Base-by-base conservation (phyloP, 1,140 invertebrate species). In the Cephus cinctus region DNA sequence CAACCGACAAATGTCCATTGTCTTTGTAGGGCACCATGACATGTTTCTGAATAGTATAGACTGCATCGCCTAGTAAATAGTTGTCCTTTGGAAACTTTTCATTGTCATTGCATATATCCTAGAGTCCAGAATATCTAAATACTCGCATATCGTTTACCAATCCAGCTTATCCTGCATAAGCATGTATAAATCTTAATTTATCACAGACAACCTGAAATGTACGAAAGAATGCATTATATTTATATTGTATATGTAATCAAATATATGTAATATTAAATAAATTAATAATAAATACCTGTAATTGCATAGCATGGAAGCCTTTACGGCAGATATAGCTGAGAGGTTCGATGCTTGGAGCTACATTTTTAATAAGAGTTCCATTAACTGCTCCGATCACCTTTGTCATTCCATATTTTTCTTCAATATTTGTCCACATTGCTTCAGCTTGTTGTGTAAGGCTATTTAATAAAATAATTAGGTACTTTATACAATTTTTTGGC, bases 321-420 rank as follows among this genome's bases (percentile, higher is more conserved):
- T 63, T 61, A 30, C 58, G 23, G 38, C 59, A 61, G 2, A 54
- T 45, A 27, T 62, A 62, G 12, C 45, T 49, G 15, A 55, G 47
- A 30, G 46, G 43, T 43, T 62, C 55, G 9, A 43, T 22, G n/a
- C 21, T 20, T 42, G 61, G 57, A 21, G 54, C 52, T 31, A 54
- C 50, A 30, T 62, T 59, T 34, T 48, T 48, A 11, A 64, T 58
- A 35, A 62, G 59, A 22, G 31, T 31, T 12, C 54, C 49, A 55
- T 55, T 54, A 4, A 61, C 51, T 19, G 54, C 46, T 15, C 46
- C 61, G 15, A 60, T 46, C 20, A 44, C 36, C 18, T 34, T 46
- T n/a, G 55, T 45, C 41, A 55, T 50, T 38, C 42, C 21, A 30
- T 50, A 39, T 25, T 44, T 8, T 36, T 9, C 25, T 23, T 44